These are phyloP conservation scores for Papilio machaon DNA, from an alignment of 1,140 invertebrate species.

Conservation along the genomic window DNA sequence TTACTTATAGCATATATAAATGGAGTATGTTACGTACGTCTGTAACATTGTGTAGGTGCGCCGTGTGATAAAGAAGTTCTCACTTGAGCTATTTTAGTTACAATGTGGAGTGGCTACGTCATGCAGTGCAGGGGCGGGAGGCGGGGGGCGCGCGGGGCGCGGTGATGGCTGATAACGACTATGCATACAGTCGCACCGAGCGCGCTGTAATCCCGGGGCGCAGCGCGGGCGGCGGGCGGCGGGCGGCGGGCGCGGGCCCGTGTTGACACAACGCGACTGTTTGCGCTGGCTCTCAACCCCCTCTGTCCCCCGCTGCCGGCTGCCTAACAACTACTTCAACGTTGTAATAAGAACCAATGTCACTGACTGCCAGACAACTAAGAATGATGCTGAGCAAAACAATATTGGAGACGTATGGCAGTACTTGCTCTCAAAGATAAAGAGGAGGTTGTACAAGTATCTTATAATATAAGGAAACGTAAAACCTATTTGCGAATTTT, in stretches of 20 bases:
- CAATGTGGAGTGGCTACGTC: conserved; percentile 12
- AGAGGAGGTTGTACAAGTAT: too few relatives aligned
- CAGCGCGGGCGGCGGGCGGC: neutral
- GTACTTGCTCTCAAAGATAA: too few relatives aligned
- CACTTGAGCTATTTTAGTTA: neutral
- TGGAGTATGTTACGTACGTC: too few relatives aligned
- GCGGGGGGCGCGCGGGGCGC: neutral
- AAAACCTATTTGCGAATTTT: too few relatives aligned
- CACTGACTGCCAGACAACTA: neutral
- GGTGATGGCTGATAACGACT: neutral
- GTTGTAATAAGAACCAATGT: neutral
- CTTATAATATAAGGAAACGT: too few relatives aligned
- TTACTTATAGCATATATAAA: neutral
- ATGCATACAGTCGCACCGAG: neutral
- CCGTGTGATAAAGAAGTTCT: neutral
- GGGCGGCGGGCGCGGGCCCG: neutral
- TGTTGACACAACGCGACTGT: conserved; percentile 10
- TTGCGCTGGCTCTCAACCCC: neutral
- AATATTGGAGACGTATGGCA: neutral
- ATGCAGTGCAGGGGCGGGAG: neutral
- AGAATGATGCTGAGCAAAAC: neutral
- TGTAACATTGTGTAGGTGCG: neutral
- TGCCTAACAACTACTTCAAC: neutral
- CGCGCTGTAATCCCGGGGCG: neutral
- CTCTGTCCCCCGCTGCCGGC: neutral